These are phyloP conservation scores for Pelodytes ibericus DNA, from an alignment of 2,797 vertebrate species.

Conservation along the genomic window DNA sequence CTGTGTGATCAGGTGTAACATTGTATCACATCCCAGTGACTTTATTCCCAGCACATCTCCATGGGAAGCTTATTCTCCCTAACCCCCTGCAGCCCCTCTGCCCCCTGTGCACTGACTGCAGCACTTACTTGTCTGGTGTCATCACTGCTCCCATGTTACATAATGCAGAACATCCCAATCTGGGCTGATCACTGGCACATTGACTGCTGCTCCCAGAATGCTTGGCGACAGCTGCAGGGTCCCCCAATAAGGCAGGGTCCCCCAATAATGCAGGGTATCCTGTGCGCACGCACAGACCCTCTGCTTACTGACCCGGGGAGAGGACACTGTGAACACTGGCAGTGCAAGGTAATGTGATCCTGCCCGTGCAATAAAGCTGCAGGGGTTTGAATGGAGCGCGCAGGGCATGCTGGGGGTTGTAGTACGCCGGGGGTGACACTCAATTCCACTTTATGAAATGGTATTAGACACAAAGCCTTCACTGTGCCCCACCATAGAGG, in stretches of 20 bases:
- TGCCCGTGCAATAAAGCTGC: slow-evolving; percentile 30
- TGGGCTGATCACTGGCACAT: background rate
- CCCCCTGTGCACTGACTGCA: too few relatives aligned
- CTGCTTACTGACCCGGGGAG: background rate
- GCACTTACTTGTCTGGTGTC: too few relatives aligned
- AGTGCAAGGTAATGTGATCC: too few relatives aligned
- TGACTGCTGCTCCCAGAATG: slow-evolving; percentile 9
- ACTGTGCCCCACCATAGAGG: background rate
- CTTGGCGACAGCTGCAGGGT: background rate
- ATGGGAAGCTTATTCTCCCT: too few relatives aligned
- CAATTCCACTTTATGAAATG: background rate
- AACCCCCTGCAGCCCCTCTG: too few relatives aligned
- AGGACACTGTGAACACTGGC: background rate
- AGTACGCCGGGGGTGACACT: background rate
- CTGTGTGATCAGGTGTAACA: too few relatives aligned
- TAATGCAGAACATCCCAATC: background rate
- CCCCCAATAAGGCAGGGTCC: background rate
- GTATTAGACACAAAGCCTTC: too few relatives aligned
- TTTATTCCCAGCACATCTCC: too few relatives aligned
- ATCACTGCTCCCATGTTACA: too few relatives aligned
- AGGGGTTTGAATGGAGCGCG: background rate
- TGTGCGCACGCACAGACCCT: slow-evolving; percentile 1
- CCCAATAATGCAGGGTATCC: background rate
- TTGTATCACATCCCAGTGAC: too few relatives aligned
- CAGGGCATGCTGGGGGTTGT: slow-evolving; percentile 24